Percentiles rank a stretch among this genome's conserved stretches.
Conservation (phyloP, 2,113 vertebrate species). For the Oncorhynchus tshawytscha region DNA sequence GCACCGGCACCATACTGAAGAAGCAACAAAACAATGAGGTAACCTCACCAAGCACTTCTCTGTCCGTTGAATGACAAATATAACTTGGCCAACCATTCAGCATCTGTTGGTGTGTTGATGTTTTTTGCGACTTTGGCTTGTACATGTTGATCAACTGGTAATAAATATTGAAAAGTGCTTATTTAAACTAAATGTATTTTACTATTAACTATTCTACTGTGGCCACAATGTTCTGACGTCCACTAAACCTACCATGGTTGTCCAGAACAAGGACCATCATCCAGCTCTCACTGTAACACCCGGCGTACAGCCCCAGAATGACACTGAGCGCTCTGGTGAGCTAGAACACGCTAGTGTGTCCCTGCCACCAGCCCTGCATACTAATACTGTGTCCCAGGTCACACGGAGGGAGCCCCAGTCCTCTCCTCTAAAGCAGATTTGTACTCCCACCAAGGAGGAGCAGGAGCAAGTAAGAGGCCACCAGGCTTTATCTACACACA, state of each 20-base stretch:
- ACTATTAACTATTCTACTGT: background rate
- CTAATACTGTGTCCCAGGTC: background rate
- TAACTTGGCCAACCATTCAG: background rate
- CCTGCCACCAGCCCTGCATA: background rate
- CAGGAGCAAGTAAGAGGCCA: background rate
- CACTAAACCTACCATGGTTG: background rate
- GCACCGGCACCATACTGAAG: conserved; percentile 18
- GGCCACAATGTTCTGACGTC: background rate
- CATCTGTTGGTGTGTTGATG: background rate
- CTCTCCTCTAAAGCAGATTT: too few relatives aligned
- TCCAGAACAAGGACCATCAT: background rate
- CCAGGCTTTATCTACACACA: background rate
- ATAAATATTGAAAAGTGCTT: too few relatives aligned
- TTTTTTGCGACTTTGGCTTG: too few relatives aligned
- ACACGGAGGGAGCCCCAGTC: background rate
- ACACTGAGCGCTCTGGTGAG: too few relatives aligned
- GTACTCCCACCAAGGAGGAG: background rate
- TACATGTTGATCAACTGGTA: too few relatives aligned
- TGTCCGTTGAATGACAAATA: conserved; percentile 16
- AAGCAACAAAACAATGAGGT: conserved; percentile 48
- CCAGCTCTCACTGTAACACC: background rate
- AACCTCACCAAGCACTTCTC: conserved; percentile 25
- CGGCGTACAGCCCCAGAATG: too few relatives aligned
- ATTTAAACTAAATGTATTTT: too few relatives aligned
- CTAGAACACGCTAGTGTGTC: background rate